Evolutionary conservation across 2,113 vertebrate genomes (phyloP).

Genomic region (Oryzias curvinotus): DNA sequence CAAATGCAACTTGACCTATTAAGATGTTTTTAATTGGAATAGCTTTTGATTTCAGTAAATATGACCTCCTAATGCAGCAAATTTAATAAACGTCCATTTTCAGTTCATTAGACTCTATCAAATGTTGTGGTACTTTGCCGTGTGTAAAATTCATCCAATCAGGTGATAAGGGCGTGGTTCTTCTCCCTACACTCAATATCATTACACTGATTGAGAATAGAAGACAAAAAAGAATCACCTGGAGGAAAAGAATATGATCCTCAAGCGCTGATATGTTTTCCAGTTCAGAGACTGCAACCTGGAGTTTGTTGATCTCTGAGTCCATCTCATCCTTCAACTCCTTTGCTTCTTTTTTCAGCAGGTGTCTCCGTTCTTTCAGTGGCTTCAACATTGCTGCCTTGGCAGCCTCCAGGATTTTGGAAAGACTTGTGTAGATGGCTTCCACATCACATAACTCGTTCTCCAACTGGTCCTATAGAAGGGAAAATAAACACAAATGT

Average conservation of each 20-base stretch:
- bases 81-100: no score
- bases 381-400: constrained; percentile 9
- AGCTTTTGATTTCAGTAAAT: no score
- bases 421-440: constrained; percentile 11
- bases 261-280: constrained; percentile 15
- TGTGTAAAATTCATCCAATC: no score
- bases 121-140: no score
- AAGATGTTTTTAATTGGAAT: no score
- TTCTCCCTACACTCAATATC: no score
- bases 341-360: constrained; percentile 16
- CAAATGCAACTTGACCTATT: no score
- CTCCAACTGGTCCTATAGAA: constrained; percentile 39
- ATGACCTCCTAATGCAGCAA: no score
- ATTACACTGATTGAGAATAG: no score
- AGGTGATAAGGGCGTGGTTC: no score
- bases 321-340: constrained; percentile 10
- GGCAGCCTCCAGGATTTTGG: constrained; percentile 22
- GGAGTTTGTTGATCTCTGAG: constrained; percentile 36
- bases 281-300: constrained; percentile 23
- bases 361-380: constrained; percentile 29
- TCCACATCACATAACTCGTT: constrained; percentile 40
- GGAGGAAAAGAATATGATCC: constrained; percentile 69
- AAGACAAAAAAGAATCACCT: constrained; percentile 43
- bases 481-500: rapidly evolving
- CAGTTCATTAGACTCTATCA: no score